phyloP scores from a whole-genome alignment of 2,888 invertebrate genomes.

The Prenolepis imparis region DNA sequence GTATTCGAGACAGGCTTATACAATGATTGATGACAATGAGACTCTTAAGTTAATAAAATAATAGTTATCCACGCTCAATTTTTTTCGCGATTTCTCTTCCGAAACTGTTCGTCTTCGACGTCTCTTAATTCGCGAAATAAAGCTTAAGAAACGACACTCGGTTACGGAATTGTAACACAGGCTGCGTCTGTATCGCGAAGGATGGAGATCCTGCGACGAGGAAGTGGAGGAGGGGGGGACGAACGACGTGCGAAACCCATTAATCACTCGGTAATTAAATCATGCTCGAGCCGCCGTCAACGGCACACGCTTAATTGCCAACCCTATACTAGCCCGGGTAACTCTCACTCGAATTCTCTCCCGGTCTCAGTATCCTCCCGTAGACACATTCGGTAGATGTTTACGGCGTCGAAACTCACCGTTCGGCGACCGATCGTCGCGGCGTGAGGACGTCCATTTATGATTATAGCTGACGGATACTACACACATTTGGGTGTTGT shows the following conservation, averaged over 20 bases:
- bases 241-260: constrained; percentile 72
- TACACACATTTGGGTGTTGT: background rate
- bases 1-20: background rate
- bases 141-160: too few relatives aligned
- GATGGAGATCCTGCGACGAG: constrained; percentile 42
- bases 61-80: background rate
- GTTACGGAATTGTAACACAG: constrained; percentile 24
- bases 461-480: background rate
- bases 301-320: constrained; percentile 76
- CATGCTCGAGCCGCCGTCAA: constrained; percentile 78
- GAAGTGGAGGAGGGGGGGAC: background rate
- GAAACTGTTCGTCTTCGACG: background rate
- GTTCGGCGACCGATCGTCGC: background rate
- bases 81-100: background rate
- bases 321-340: constrained; percentile 54
- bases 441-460: background rate
- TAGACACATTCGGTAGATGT: constrained; percentile 21
- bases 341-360: constrained; percentile 36
- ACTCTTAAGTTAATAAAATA: background rate
- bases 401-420: constrained; percentile 11
- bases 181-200: constrained; percentile 26
- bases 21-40: background rate
- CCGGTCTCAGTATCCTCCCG: constrained; percentile 47
- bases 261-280: constrained; percentile 81
- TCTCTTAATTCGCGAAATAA: too few relatives aligned